Evolutionary conservation across 2,888 invertebrate genomes (phyloP), one percentile per base, ranked within the genome.

Genomic region (Drosophila imparisetae): DNA sequence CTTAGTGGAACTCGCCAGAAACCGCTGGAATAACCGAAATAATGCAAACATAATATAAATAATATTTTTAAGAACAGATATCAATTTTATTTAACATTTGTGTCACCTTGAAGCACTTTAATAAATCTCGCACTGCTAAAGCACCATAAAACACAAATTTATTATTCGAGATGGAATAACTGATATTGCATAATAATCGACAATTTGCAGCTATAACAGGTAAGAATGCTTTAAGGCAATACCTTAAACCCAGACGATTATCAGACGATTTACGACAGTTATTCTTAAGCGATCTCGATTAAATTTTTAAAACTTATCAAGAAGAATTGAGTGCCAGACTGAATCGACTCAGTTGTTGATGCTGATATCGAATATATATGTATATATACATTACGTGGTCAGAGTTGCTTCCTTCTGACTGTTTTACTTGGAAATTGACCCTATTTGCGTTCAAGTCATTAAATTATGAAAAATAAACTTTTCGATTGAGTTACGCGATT

Each of bases 41-140:
- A 50, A 29, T 29, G 2, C 42, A 10, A 42, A 52, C 11, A 34
- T 29, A 21, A 8, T 52, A 11, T 79, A 66, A 45, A 1, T 8
- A 4, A n/a, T 3, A 21, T 30, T 30, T 4, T 24, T 24, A 27
- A 27, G 3, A 18, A 18, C 18, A 27, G 1, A 49, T 27, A 18
- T 49, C 1, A 18, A 49, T 49, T 27, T 24, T 18, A n/a, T 27
- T 66, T 4, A 30, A 29, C 38, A 30, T 34, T 21, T 13, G 15
- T 15, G 45, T 30, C 66, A 53, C 34, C 6, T 60, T 45, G 0
- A 32, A 15, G 8, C 48, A 53, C n/a, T 73, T 60, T 10, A 79
- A 79, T 76, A 67, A 64, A 74, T 45, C 4, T 40, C 3, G 29
- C 57, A 67, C 52, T 27, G 58, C 27, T 73, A 45, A 18, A 48